Percentiles rank a stretch among this genome's conserved stretches.
phyloP scores from a whole-genome alignment of 2,113 vertebrate genomes.

The Aramus guarauna region DNA sequence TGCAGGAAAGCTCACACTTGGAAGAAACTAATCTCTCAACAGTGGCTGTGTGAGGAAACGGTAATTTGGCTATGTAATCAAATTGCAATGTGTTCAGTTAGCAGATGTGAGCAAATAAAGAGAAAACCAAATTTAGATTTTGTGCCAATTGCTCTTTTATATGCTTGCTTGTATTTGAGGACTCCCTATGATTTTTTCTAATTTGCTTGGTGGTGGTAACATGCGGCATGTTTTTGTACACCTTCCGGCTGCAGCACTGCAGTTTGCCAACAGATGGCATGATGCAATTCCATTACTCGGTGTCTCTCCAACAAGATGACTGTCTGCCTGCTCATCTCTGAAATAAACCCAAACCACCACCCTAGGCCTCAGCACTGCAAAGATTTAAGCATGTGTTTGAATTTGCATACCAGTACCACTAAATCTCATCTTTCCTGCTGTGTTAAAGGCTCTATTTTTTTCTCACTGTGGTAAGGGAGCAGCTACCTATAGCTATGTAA shows the following conservation, averaged over 20 bases:
- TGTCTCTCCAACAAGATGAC: background rate
- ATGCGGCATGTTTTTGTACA: background rate
- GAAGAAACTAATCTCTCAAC: constrained; percentile 45
- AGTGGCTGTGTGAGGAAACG: constrained; percentile 23
- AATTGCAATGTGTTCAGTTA: constrained; percentile 70
- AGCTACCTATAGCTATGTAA: background rate
- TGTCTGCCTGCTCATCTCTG: background rate
- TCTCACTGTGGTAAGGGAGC: background rate
- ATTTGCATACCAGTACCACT: background rate
- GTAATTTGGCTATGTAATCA: constrained; percentile 73
- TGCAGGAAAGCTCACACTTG: constrained; percentile 49
- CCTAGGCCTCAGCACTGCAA: background rate
- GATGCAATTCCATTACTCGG: background rate
- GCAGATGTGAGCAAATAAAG: constrained; percentile 77
- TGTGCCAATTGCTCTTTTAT: constrained; percentile 61
- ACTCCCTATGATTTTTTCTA: constrained; percentile 60
- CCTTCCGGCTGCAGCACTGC: constrained; percentile 36
- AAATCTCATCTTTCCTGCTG: background rate
- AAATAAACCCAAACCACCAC: background rate
- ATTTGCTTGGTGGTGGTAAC: constrained; percentile 38
- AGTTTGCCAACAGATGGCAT: constrained; percentile 58
- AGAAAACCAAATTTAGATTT: constrained; percentile 39
- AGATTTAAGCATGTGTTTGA: background rate
- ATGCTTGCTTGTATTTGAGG: constrained; percentile 62
- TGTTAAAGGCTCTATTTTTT: background rate